Conservation (phyloP, 2,888 invertebrate species). For the Melinopterus prodromus region DNA sequence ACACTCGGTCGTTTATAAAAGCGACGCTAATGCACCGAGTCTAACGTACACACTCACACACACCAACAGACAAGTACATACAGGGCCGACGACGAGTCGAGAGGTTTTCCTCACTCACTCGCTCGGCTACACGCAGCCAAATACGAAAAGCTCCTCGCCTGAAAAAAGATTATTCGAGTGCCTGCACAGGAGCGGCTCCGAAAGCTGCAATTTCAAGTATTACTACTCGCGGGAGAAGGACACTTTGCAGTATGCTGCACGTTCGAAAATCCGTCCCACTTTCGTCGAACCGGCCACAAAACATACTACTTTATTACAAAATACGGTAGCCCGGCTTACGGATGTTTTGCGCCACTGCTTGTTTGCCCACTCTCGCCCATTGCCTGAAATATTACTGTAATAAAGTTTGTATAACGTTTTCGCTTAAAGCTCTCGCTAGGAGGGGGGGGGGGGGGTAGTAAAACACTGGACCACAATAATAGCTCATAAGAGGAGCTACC, state of each 20-base stretch:
- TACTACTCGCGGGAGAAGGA: background rate
- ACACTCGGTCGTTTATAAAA: constrained; percentile 48
- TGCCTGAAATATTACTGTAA: constrained; percentile 4
- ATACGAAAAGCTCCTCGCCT: constrained; percentile 10
- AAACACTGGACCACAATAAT: background rate
- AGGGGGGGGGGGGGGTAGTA: background rate
- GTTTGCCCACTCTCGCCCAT: background rate
- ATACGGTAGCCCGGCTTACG: background rate
- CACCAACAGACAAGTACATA: background rate
- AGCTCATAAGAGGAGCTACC: background rate
- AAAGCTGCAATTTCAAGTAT: background rate
- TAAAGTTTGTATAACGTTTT: background rate
- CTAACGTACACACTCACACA: constrained; percentile 38
- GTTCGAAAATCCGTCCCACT: background rate
- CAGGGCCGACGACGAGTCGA: background rate
- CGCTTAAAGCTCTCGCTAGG: background rate
- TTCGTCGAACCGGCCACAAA: background rate
- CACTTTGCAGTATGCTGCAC: background rate
- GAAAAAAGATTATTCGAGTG: constrained; percentile 22
- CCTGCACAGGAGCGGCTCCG: constrained; percentile 17
- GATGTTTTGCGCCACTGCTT: background rate
- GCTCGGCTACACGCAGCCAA: background rate
- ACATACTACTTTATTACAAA: constrained; percentile 4
- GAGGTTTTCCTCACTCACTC: background rate
- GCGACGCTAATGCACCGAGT: constrained; percentile 47